Evolutionary conservation across 2,797 vertebrate species (phyloP), one percentile per base, ranked within the genome.

Genomic region (Bovichtus diacanthus): DNA sequence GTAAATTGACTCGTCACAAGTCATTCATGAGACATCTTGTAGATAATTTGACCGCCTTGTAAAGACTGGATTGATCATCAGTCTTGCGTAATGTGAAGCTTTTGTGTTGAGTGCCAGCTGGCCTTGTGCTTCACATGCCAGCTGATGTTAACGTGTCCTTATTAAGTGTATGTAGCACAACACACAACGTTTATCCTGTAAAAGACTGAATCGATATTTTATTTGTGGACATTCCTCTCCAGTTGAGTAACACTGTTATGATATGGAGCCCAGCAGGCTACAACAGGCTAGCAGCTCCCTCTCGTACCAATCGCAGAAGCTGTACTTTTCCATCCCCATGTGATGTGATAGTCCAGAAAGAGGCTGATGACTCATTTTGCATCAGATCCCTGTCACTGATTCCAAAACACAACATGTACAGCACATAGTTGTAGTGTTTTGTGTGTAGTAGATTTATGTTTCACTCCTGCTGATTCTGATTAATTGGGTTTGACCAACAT

Each of bases 291-390:
- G 36, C 61, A 29, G 71, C 76, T 76, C 75, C 43, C 12, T 78
- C 64, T 23, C 67, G 47, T 43, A 51, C 76, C 82, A 80, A 80
- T 74, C 51, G 43, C 19, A 44, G n/a, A n/a, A 6, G 25, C 61
- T 87, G 72, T 86, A 79, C 31, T 85, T 90, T 88, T 86, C 84
- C 85, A 87, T 9, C 39, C 27, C 5, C 16, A 23, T 63, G 25
- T 6, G 70, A 71, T 10, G 9, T 9, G 9, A 55, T 21, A 3
- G 23, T 64, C 51, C 25, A 64, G 18, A 62, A 16, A 65, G 46
- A 59, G 44, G 43, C 44, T 36, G 36, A 77, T 73, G 58, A 63
- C n/a, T 87, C 70, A 70, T 34, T 49, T 64, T 19, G 41, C 5
- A 0, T 73, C 62, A 54, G 44, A 60, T 3, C 39, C 1, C 34